A percentile compares a stretch with the other conserved stretches of the same genome.
Evolutionary conservation across 2,797 vertebrate species (phyloP).

Genomic region (Sebastes melanostomus): DNA sequence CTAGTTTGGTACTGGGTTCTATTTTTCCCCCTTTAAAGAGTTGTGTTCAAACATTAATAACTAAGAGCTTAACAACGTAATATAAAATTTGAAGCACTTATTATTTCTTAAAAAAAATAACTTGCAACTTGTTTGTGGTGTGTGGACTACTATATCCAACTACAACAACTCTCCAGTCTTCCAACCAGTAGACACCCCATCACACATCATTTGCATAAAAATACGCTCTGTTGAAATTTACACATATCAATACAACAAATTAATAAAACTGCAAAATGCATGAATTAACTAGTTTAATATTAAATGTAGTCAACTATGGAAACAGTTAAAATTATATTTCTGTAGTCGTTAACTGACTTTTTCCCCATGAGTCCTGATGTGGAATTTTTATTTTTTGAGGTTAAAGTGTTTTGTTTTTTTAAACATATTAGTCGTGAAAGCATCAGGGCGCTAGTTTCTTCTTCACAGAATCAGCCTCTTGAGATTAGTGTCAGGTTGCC

Average conservation of each 20-base stretch:
- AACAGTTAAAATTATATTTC: not conserved
- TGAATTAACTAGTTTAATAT: not conserved
- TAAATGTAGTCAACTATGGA: not conserved
- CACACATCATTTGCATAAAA: not conserved
- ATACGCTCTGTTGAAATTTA: not conserved
- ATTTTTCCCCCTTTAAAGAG: not conserved
- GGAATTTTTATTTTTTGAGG: not conserved
- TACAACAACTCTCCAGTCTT: not conserved
- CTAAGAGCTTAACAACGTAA: not conserved
- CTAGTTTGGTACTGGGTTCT: too few species aligned
- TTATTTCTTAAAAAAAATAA: not conserved
- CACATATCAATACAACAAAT: not conserved
- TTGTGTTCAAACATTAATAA: not conserved
- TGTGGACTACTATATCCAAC: not conserved
- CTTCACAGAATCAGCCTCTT: slow-evolving; percentile 11
- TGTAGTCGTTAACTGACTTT: not conserved
- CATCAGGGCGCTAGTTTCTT: not conserved
- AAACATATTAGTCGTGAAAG: not conserved
- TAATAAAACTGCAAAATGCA: not conserved
- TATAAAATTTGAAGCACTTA: not conserved
- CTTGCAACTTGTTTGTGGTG: not conserved
- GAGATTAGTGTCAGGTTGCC: slow-evolving; percentile 27
- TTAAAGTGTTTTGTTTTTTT: not conserved
- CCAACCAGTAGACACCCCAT: not conserved
- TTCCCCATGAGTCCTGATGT: not conserved